Evolutionary conservation across 2,888 invertebrate genomes (phyloP), one percentile per base, ranked within the genome.

Genomic region (Scrobipalpa costella): DNA sequence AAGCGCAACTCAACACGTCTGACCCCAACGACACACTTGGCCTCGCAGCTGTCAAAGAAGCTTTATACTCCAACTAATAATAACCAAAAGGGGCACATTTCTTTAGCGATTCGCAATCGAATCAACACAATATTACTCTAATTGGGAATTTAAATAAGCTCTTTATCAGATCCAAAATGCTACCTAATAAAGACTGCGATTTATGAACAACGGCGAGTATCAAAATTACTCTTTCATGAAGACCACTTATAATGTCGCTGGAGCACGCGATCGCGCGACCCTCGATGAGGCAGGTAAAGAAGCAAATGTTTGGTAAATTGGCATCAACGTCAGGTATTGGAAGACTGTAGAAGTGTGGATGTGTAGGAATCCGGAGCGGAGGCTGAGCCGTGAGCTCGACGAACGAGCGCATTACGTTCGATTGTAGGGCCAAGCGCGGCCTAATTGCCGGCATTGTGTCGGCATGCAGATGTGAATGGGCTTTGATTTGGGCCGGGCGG

Each of bases 391-490:
- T 47, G 60, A 80, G 72, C 79, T 83, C 84, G 86, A 84, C 87
- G 88, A 88, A 85, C 86, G 82, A 80, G 80, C 84, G 83, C 88
- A 90, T 90, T 90, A 90, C 84, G 83, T 87, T 86, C 89, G 90
- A 91, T 91, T 90, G 90, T 91, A 86, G 89, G 88, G 76, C 85
- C 84, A 76, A 80, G 83, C 84, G 79, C 80, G 86, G 85, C 88
- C 92, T 92, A 92, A 92, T 92, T 92, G 92, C 89, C 90, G 83
- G 90, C 92, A 92, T 92, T 92, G 92, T 92, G 90, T 84, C 86
- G 88, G 89, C 92, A 92, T 92, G 92, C 92, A 91, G 91, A 92
- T 91, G 90, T 92, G 92, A 92, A 92, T 92, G 92, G 92, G 90
- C 90, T 91, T 92, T 92, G 92, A 92, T 92, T 92, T 92, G 91